Base-by-base conservation (phyloP, 2,888 invertebrate species). In the Rhamnusium bicolor region DNA sequence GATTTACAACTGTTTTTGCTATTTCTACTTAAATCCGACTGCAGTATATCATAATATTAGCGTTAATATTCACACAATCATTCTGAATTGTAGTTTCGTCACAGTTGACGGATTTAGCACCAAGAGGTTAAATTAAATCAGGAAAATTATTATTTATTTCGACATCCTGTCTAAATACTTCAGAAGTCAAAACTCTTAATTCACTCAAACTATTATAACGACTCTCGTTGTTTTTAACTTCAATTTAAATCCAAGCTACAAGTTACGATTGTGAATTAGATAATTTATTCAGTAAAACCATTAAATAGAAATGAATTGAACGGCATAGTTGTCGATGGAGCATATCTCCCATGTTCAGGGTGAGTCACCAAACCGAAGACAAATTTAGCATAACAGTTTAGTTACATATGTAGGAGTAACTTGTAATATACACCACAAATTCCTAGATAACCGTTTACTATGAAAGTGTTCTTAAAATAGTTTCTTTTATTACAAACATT, bases 111-210 rank as follows among this genome's bases (percentile, higher is more conserved):
- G 7, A 61, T 46, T 18, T 40, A 10, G 19, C 46, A 61, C 40
- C 61, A 32, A 58, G 46, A n/a, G 12, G 16, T 6, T 58, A 58
- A 61, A 61, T 61, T 61, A 46, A 61, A 61, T 61, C 46, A 21
- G 61, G 61, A 47, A 61, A 61, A 46, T 61, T 46, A 19, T 19
- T 10, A 19, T n/a, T 47, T 46, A 61, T 61, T 61, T 61, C 21
- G 21, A 60, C 40, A 47, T 61, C 46, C 61, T 61, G 21, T 7
- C 19, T 29, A 29, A 27, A 29, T 4, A 29, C 14, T 27, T 8
- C 51, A 51, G 19, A 51, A 51, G 18, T 51, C n/a, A 40, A 51
- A 19, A 7, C 51, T 51, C 51, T 18, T 19, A 7, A 51, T 51
- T 51, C 18, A 51, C 51, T 3, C 18, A 18, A 51, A 51, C 10